Percentiles rank a stretch among this genome's conserved stretches.
Evolutionary conservation across 2,888 invertebrate species (phyloP).

Genomic region (Cantharis nigra): DNA sequence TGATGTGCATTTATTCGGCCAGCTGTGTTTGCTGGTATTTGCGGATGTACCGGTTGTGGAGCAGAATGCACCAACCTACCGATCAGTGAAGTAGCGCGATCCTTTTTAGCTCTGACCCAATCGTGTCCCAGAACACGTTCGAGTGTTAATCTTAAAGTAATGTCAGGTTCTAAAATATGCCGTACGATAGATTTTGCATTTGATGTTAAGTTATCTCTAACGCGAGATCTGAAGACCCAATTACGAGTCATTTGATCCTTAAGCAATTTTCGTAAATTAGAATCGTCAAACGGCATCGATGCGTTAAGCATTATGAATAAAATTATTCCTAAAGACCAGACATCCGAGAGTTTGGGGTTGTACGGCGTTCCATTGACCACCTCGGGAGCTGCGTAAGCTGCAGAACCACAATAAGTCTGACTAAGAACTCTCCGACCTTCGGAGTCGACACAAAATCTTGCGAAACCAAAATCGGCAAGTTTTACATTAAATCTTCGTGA

Average conservation of each 20-base stretch:
- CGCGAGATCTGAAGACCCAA: conserved; percentile 74
- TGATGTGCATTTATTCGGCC: conserved; percentile 32
- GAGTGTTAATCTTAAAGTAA: conserved; percentile 74
- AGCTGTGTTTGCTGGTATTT: conserved; percentile 6
- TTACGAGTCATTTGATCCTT: conserved; percentile 82
- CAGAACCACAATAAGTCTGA: conserved; percentile 94
- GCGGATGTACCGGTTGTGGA: conserved; percentile 38
- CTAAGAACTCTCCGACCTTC: conserved; percentile 79
- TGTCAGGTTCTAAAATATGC: conserved; percentile 83
- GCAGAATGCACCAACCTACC: conserved; percentile 66
- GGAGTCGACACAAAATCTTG: conserved; percentile 76
- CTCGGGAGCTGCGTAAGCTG: conserved; percentile 95
- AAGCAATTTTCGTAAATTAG: conserved; percentile 78
- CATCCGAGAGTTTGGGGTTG: conserved; percentile 86
- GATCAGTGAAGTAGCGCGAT: conserved; percentile 62
- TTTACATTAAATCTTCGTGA: conserved; percentile 87
- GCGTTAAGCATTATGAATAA: conserved; percentile 93
- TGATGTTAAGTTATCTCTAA: conserved; percentile 70
- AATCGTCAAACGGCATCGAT: conserved; percentile 93
- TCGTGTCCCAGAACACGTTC: conserved; percentile 76
- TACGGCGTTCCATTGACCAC: conserved; percentile 88
- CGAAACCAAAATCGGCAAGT: conserved; percentile 93
- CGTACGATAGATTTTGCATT: conserved; percentile 78
- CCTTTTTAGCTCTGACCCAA: conserved; percentile 71
- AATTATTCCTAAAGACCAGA: conserved; percentile 92